Evolutionary conservation across 2,888 invertebrate species (phyloP).

Genomic region (Mimachlamys varia): DNA sequence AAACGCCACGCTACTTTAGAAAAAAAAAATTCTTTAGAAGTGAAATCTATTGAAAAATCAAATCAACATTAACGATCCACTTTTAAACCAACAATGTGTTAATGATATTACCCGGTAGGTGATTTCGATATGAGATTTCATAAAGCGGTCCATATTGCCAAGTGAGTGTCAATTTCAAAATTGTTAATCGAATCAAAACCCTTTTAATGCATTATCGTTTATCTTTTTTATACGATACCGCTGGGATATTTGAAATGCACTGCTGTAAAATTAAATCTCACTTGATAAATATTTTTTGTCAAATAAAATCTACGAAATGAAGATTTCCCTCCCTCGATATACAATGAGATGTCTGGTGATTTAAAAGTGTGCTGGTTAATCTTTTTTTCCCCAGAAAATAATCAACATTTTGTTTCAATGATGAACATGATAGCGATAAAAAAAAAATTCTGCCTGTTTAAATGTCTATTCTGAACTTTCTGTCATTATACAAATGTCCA

Average conservation of each 20-base stretch:
- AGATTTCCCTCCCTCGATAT: neutral
- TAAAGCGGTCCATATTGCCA: too few relatives aligned
- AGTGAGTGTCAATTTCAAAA: neutral
- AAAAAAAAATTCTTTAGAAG: neutral
- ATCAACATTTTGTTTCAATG: too few relatives aligned
- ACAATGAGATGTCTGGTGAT: too few relatives aligned
- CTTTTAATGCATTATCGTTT: neutral
- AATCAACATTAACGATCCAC: neutral
- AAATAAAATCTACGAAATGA: neutral
- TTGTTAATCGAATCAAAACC: neutral
- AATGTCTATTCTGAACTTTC: too few relatives aligned
- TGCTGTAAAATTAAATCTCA: neutral
- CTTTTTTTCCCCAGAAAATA: too few relatives aligned
- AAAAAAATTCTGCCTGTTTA: too few relatives aligned
- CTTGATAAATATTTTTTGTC: neutral
- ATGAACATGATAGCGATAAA: too few relatives aligned
- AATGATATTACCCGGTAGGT: neutral
- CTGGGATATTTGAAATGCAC: neutral
- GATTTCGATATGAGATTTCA: neutral
- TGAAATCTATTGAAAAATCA: neutral
- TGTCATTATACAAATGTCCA: too few relatives aligned
- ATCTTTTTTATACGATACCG: neutral
- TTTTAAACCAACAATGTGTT: neutral
- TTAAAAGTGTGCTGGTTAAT: too few relatives aligned
- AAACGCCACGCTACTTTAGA: neutral